Evolutionary conservation across 2,888 invertebrate species (phyloP), one percentile per base, ranked within the genome.

Genomic region (Xanthia icteritia): DNA sequence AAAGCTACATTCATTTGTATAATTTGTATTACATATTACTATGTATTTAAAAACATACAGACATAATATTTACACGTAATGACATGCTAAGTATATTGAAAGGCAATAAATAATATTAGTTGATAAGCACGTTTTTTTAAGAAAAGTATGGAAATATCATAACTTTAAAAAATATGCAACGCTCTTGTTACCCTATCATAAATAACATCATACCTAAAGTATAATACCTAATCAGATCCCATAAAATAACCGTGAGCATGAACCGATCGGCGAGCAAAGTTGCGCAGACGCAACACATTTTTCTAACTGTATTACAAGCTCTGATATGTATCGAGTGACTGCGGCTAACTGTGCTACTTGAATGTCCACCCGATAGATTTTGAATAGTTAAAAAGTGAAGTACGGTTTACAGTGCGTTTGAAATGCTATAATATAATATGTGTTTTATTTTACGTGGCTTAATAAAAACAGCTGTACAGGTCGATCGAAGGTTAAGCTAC

Each of bases 241-340:
- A 54, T 58, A 31, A 65, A 73, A 65, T 70, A 64, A n/a, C 15
- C 9, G 11, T 31, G 23, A 9, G 15, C 13, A 72, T 64, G 60
- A 74, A 63, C 68, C 15, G 68, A 83, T 65, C 48, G 13, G 69
- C 66, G 54, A 5, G 58, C 58, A 69, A 60, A 70, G 63, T 54
- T 70, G 68, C 68, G 77, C 73, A 45, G 39, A n/a, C 73, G 86
- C 80, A 73, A 66, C 73, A 81, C 79, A 88, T 88, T 88, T 88
- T 88, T 88, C 86, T 89, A 88, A 88, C 88, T 88, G 88, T 89
- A 87, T 73, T 77, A 78, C 81, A 45, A 73, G 77, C 78, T 77
- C 68, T 60, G 79, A 89, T 83, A 84, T 81, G 81, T 89, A 82
- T 87, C 84, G 17, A n/a, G 60, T 81, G 77, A 77, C 77, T 63